Percentiles rank a stretch among this genome's conserved stretches.
These are phyloP conservation scores for Cladorhizidae sp. DNA, from an alignment of 37 sponge, comb jelly and placozoan species.

Conservation along the genomic window DNA sequence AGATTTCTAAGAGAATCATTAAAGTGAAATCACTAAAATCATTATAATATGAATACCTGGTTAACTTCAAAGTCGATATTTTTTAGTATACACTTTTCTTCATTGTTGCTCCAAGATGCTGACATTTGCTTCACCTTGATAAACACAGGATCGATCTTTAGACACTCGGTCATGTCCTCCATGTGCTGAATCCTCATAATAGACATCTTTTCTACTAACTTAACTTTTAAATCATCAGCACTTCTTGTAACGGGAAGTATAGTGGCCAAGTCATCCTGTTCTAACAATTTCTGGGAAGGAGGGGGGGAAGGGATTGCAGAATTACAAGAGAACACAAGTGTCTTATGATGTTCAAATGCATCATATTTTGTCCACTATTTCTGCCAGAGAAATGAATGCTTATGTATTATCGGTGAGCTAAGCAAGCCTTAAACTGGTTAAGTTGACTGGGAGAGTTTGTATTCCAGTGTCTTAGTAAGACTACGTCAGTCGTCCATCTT, in stretches of 20 bases:
- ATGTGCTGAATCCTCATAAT: no score
- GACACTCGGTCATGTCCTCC: neutral
- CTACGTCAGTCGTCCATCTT: no score
- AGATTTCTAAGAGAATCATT: neutral
- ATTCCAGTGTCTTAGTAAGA: no score
- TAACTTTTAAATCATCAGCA: no score
- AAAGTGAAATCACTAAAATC: neutral
- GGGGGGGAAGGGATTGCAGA: neutral
- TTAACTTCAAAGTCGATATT: slow-evolving; percentile 41
- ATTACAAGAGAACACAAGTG: neutral
- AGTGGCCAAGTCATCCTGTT: neutral
- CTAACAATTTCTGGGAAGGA: neutral
- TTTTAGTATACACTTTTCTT: slow-evolving; percentile 7
- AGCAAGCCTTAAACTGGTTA: no score
- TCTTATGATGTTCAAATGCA: no score
- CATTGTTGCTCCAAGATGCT: slow-evolving; percentile 38
- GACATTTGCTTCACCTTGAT: slow-evolving; percentile 9
- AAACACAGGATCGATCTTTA: neutral
- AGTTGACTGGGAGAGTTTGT: no score
- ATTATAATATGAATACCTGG: slow-evolving; percentile 2
- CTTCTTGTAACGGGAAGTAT: no score
- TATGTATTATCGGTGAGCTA: no score
- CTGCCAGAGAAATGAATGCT: no score
- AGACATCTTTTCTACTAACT: no score
- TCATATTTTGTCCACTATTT: no score